Percentiles rank a stretch among this genome's conserved stretches.
phyloP scores from a whole-genome alignment of 1,140 invertebrate genomes.

The Cyclargus thomasi region DNA sequence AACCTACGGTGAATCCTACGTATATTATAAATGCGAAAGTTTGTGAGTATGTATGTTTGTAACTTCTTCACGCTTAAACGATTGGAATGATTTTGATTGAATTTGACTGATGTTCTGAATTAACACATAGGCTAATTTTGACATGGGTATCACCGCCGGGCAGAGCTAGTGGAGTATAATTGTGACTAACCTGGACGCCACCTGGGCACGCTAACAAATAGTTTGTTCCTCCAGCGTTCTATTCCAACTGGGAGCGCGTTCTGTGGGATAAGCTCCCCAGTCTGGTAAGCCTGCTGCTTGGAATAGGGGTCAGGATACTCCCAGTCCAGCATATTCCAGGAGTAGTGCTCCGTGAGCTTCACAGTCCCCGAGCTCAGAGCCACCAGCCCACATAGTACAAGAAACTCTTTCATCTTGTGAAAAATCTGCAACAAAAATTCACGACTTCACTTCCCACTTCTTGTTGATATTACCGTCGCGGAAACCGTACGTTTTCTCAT shows the following conservation, averaged over 20 bases:
- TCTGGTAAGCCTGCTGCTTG: conserved; percentile 78
- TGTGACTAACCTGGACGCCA: conserved; percentile 77
- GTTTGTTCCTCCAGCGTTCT: conserved; percentile 84
- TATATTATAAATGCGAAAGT: too few species aligned
- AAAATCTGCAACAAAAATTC: conserved; percentile 24
- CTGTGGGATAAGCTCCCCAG: conserved; percentile 80
- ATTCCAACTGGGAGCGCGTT: conserved; percentile 87
- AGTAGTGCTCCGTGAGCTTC: conserved; percentile 81
- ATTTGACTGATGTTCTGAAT: too few species aligned
- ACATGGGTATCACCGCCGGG: too few species aligned
- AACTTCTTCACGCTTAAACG: too few species aligned
- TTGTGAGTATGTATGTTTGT: too few species aligned
- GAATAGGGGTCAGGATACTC: conserved; percentile 79
- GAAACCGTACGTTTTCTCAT: too few species aligned
- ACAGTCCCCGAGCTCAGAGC: conserved; percentile 61
- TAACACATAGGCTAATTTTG: too few species aligned
- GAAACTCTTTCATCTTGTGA: conserved; percentile 38
- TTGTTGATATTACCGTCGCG: too few species aligned
- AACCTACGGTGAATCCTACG: too few species aligned
- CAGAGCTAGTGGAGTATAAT: too few species aligned
- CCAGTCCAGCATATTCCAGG: conserved; percentile 85
- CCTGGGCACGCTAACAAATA: conserved; percentile 86
- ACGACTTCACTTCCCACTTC: background rate
- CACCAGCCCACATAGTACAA: conserved; percentile 42
- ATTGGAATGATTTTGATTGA: too few species aligned